phyloP scores from a whole-genome alignment of 2,113 vertebrate genomes.

The Callipepla californica region DNA sequence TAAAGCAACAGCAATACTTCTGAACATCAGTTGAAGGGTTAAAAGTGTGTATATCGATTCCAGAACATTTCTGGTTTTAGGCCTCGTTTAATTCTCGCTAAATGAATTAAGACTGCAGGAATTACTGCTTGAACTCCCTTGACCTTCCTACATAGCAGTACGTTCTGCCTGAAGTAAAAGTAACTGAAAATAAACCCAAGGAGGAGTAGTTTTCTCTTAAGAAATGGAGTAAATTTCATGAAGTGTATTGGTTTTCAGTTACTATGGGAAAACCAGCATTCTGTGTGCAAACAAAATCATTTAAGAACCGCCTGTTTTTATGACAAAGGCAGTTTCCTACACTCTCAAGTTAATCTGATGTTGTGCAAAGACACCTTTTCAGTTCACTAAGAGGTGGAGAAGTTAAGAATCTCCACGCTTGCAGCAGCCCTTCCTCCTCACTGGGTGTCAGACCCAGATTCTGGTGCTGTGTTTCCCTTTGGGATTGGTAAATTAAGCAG shows the following conservation, averaged over 20 bases:
- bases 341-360: neutral
- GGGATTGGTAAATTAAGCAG: conserved; percentile 25
- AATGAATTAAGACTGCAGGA: neutral
- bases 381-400: neutral
- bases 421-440: conserved; percentile 38
- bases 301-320: neutral
- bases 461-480: conserved; percentile 40
- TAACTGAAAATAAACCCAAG: neutral
- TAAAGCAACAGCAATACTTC: neutral
- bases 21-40: neutral
- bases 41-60: neutral
- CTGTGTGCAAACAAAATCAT: neutral
- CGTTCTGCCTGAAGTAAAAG: neutral
- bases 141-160: neutral
- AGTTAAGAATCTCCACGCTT: conserved; percentile 58
- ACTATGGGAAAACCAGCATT: neutral
- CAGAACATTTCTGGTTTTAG: neutral
- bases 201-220: neutral
- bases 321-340: neutral
- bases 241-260: conserved; percentile 13
- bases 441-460: conserved; percentile 42
- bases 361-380: neutral
- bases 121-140: neutral
- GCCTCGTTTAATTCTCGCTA: neutral
- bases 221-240: neutral